Evolutionary conservation across 2,113 vertebrate species (phyloP).

Genomic region (Arvicanthis niloticus): DNA sequence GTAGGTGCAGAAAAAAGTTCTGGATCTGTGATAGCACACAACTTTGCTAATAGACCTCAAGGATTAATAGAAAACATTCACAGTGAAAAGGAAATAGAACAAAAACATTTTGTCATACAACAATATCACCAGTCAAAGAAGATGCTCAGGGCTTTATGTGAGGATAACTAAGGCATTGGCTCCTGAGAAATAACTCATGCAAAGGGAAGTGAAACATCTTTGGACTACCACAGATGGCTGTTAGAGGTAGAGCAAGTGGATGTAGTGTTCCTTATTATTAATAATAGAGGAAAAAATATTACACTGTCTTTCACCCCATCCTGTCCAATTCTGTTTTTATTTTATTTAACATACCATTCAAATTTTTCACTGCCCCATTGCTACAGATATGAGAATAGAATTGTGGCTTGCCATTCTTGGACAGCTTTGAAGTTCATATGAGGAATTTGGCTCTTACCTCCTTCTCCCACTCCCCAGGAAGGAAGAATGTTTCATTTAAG

Average conservation of each 20-base stretch:
- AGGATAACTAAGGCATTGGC: neutral
- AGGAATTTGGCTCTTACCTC: neutral
- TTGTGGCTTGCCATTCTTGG: neutral
- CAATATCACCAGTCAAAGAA: neutral
- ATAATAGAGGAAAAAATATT: neutral
- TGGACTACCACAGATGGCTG: accelerated
- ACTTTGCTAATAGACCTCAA: neutral
- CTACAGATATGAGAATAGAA: neutral
- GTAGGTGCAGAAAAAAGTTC: neutral
- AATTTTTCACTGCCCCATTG: neutral
- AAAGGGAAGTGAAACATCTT: neutral
- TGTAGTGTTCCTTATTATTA: neutral
- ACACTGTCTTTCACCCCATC: neutral
- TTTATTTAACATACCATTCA: neutral
- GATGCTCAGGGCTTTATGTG: neutral
- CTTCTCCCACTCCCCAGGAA: neutral
- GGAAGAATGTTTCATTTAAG: neutral
- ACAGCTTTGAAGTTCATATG: neutral
- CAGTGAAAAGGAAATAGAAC: neutral
- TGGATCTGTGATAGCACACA: neutral
- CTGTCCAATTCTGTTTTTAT: neutral
- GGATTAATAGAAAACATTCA: neutral
- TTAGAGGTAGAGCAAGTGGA: neutral
- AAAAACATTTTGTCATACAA: neutral
- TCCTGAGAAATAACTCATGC: neutral